A percentile compares a stretch with the other conserved stretches of the same genome.
Conservation (phyloP, 23 tunicate species). For the Halocynthia roretzi region DNA sequence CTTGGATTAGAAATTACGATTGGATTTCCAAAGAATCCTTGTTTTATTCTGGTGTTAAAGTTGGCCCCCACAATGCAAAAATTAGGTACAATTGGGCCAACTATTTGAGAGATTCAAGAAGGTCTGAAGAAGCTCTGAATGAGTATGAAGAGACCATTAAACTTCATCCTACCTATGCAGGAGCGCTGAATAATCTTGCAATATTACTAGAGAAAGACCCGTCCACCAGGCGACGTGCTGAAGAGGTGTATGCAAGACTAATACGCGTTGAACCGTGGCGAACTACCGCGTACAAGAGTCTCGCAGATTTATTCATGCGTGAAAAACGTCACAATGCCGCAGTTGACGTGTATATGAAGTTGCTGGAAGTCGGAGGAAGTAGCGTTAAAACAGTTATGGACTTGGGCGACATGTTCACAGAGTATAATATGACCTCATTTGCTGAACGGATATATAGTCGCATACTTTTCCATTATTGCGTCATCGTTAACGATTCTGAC, state of each 20-base stretch:
- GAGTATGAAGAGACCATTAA: slow-evolving; percentile 33
- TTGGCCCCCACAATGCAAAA: slow-evolving; percentile 44
- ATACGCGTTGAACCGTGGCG: slow-evolving; percentile 27
- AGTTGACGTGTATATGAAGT: slow-evolving; percentile 9
- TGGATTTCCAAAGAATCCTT: slow-evolving; percentile 14
- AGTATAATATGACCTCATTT: no score
- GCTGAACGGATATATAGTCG: no score
- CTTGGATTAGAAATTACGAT: not conserved
- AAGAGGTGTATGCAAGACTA: slow-evolving; percentile 21
- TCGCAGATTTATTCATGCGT: slow-evolving; percentile 18
- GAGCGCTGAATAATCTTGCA: slow-evolving; percentile 64
- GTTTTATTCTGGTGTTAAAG: slow-evolving; percentile 23
- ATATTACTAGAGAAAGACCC: slow-evolving; percentile 40
- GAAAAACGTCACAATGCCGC: slow-evolving; percentile 1
- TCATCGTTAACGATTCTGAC: no score
- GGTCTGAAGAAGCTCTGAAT: slow-evolving; percentile 33
- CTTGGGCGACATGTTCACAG: no score
- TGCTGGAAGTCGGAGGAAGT: not conserved
- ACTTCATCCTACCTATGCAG: slow-evolving; percentile 35
- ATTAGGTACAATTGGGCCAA: slow-evolving; percentile 54
- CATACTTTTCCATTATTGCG: no score
- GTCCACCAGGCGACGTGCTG: slow-evolving; percentile 9
- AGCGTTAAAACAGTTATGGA: no score
- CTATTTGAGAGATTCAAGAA: slow-evolving; percentile 20
- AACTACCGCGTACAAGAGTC: slow-evolving; percentile 25